A percentile compares a stretch with the other conserved stretches of the same genome.
These are phyloP conservation scores for Diarsia rubi DNA, from an alignment of 2,888 invertebrate genomes.

Conservation along the genomic window DNA sequence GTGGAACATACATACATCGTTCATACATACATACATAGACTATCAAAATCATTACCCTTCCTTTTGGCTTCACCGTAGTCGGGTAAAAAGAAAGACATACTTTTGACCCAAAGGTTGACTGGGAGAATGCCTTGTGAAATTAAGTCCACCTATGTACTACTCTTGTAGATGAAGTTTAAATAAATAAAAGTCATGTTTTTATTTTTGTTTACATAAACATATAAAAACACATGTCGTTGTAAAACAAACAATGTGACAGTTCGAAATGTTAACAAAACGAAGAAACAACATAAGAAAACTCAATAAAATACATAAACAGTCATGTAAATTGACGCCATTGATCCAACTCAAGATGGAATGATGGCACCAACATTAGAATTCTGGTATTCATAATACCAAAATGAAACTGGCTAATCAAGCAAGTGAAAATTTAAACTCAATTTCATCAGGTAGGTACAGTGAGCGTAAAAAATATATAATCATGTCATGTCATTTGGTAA, in stretches of 20 bases:
- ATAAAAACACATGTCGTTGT: constrained; percentile 18
- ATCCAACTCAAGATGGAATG: constrained; percentile 11
- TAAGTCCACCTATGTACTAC: too few relatives aligned
- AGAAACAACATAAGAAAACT: constrained; percentile 17
- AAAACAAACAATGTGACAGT: constrained; percentile 30
- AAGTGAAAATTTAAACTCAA: constrained; percentile 71
- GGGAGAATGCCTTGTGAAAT: too few relatives aligned
- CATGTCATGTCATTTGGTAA: neutral
- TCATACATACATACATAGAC: too few relatives aligned
- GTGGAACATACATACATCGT: too few relatives aligned
- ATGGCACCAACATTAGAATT: constrained; percentile 51
- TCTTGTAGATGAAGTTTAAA: too few relatives aligned
- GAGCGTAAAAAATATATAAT: neutral
- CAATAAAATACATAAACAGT: constrained; percentile 41
- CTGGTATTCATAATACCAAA: constrained; percentile 58
- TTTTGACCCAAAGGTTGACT: too few relatives aligned
- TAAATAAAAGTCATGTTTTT: neutral
- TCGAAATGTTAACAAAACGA: constrained; percentile 35
- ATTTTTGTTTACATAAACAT: constrained; percentile 12
- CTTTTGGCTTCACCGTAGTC: too few relatives aligned
- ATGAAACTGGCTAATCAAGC: constrained; percentile 61
- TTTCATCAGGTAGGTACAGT: constrained; percentile 62
- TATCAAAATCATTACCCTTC: too few relatives aligned
- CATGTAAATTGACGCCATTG: constrained; percentile 46
- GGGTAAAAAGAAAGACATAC: too few relatives aligned